Evolutionary conservation across 2,888 invertebrate species (phyloP), one percentile per base, ranked within the genome.

Genomic region (Lamellibrachia columna): DNA sequence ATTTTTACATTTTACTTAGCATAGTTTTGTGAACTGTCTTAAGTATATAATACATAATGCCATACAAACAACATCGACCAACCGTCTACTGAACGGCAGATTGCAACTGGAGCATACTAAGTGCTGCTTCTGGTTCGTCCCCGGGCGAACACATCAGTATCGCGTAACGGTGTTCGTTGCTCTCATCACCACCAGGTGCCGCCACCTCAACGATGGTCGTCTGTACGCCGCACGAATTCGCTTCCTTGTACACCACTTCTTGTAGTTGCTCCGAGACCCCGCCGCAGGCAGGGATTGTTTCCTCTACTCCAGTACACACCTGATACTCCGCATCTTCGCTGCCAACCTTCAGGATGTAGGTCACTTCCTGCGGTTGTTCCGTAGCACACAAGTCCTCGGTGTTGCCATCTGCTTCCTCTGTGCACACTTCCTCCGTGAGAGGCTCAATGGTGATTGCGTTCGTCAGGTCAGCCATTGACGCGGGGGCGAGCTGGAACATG

Each of bases 91-190:
- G 75, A 75, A 75, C 75, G 15, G 75, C 75, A 15, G 92, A 92
- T 92, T 93, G 92, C 40, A 93, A 90, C 90, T 93, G 93, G 58
- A 93, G 91, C 93, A 93, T 93, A 28, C 93, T 93, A 53, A 93
- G 92, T 8, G 93, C 93, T 9, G 93, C 93, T 90, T 93, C 93
- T 11, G 93, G 93, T 60, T 93, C 93, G 53, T 91, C 93, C 22
- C 93, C 92, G n/a, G 60, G 52, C 4, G 93, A 91, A 15, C 93
- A 92, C 60, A 93, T 58, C 7, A 93, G 91, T 90, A 93, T 93
- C n/a, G 93, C 93, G 22, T 92, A 93, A 90, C 92, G 93, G 7
- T 90, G 53, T 22, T 60, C 28, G n/a, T 75, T 75, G 75, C 75
- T 75, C 8, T 90, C 52, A n/a, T 58, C 92, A 15, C 58, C 92